A percentile compares a stretch with the other conserved stretches of the same genome.
Evolutionary conservation across 2,888 invertebrate species (phyloP).

Genomic region (Drosophila neonasuta): DNA sequence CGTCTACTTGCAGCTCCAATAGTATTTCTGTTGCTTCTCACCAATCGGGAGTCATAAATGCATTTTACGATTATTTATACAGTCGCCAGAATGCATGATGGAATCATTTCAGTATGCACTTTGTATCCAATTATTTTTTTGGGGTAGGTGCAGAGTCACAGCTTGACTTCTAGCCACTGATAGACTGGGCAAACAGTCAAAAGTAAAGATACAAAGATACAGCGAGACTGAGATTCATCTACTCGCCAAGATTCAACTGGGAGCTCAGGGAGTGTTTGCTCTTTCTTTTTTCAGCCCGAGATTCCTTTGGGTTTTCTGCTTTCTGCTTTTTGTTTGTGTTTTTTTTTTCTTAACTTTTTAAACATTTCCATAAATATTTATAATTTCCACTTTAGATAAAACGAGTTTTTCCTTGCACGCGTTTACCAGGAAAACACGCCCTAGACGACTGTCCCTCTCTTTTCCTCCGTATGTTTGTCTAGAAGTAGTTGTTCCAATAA

Average conservation of each 20-base stretch:
- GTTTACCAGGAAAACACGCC: constrained; percentile 66
- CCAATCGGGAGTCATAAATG: constrained; percentile 72
- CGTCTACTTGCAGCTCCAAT: constrained; percentile 36
- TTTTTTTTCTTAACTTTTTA: constrained; percentile 19
- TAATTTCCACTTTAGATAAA: constrained; percentile 54
- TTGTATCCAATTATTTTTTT: constrained; percentile 53
- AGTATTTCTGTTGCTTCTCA: constrained; percentile 53
- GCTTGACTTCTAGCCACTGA: constrained; percentile 45
- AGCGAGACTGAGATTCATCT: constrained; percentile 28
- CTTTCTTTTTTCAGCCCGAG: constrained; percentile 40
- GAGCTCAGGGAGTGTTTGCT: constrained; percentile 21
- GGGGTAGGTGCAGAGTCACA: constrained; percentile 50
- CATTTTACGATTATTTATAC: constrained; percentile 69
- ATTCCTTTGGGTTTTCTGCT: constrained; percentile 29
- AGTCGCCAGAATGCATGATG: constrained; percentile 41
- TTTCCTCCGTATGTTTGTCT: constrained; percentile 29
- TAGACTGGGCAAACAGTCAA: constrained; percentile 45
- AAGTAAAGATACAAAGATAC: constrained; percentile 31
- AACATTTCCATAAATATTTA: constrained; percentile 70
- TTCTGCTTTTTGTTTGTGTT: constrained; percentile 47
- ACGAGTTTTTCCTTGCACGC: constrained; percentile 68
- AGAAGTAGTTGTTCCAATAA: constrained; percentile 57
- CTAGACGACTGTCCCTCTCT: constrained; percentile 5
- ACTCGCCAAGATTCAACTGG: constrained; percentile 17
- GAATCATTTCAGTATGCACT: constrained; percentile 43